Base-by-base conservation (phyloP, 2,888 invertebrate species). In the Rhingia rostrata region DNA sequence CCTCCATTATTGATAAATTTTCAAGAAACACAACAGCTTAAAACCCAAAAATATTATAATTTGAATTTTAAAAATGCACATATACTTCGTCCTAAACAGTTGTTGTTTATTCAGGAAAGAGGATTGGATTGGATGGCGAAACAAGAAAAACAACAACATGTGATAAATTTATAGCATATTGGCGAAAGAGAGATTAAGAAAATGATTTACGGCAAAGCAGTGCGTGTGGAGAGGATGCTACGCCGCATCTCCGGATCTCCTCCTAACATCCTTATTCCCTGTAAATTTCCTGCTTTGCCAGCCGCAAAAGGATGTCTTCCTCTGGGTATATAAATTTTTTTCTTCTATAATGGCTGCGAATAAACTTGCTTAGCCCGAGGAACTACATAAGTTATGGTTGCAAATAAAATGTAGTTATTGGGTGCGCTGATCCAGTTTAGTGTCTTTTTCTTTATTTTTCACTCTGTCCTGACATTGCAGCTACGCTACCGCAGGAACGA, bases 161-260 rank as follows among this genome's bases (percentile, higher is more conserved):
- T 83, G 83, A 83, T 83, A 83, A 78, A 83, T 83, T 83, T 83
- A 83, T 83, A 83, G 83, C 78, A 83, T 83, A 83, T 83, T 83
- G 83, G 83, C 83, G 78, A 83, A 83, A 78, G 78, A 83, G 78
- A 83, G 78, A 83, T 83, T 83, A 83, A 83, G 73, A 78, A 83
- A 78, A 83, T 83, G 83, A 83, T 83, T 83, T 83, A 83, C 78
- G 73, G 73, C 54, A 12, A 43, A 69, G 67, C 67, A 78, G 58
- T 83, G 83, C 83, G 72, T 78, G 63, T 63, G 51, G 67, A 74
- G 51, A 72, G 78, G 60, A 64, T 53, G 22, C 63, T 33, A n/a
- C 12, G 51, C 51, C 53, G 41, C 77, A 77, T 60, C 22, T 22
- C 78, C 72, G 72, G 82, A 82, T 78, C 73, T 78, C 72, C 43